phyloP scores from a whole-genome alignment of 2,888 invertebrate species.

The Drosophila ezoana region DNA sequence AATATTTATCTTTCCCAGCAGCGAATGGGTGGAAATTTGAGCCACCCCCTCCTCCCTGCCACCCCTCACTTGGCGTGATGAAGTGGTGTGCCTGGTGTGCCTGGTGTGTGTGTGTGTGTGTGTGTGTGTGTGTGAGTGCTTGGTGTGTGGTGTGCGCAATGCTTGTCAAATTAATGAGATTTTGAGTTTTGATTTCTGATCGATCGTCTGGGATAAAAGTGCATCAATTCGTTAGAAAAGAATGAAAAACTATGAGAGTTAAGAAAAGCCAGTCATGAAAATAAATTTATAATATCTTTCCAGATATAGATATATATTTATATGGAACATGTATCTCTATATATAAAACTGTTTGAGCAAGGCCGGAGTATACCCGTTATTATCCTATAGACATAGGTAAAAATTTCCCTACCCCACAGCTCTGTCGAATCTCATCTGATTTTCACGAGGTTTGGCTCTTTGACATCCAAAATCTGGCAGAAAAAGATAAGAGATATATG shows the following conservation, averaged over 20 bases:
- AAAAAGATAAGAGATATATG: no score
- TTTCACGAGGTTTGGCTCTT: no score
- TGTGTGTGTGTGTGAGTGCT: slow-evolving; percentile 12
- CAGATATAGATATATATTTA: no score
- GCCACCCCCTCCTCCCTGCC: background rate
- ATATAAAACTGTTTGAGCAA: no score
- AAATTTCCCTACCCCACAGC: no score
- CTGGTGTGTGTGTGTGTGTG: slow-evolving; percentile 21
- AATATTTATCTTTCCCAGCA: slow-evolving; percentile 76
- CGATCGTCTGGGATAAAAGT: slow-evolving; percentile 61
- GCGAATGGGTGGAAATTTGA: slow-evolving; percentile 42
- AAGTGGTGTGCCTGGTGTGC: slow-evolving; percentile 16
- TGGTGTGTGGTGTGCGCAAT: slow-evolving; percentile 48
- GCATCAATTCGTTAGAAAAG: slow-evolving; percentile 8
- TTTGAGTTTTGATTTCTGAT: slow-evolving; percentile 77
- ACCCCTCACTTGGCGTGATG: slow-evolving; percentile 2
- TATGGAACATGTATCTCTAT: no score
- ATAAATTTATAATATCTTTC: background rate
- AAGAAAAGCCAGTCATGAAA: background rate
- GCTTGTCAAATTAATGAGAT: slow-evolving; percentile 79
- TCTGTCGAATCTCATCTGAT: no score
- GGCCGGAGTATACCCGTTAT: no score
- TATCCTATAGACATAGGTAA: no score
- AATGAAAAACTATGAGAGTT: slow-evolving; percentile 1
- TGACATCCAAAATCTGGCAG: no score